phyloP scores from a whole-genome alignment of 2,113 vertebrate genomes.

The Chloebia gouldiae region DNA sequence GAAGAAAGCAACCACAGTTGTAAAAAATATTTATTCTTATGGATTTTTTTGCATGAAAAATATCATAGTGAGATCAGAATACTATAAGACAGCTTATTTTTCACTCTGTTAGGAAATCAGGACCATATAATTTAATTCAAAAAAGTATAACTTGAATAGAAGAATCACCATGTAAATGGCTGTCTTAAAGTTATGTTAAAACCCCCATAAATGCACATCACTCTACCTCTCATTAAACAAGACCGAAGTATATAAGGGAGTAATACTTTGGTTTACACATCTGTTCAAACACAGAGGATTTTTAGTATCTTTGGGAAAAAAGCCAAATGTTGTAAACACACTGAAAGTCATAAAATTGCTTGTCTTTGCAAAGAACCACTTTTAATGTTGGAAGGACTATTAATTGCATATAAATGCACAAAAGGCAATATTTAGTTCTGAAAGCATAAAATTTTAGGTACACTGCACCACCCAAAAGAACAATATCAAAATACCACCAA shows the following conservation, averaged over 20 bases:
- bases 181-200: not conserved
- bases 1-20: not conserved
- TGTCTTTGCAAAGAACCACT: conserved; percentile 48
- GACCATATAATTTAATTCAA: not conserved
- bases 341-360: conserved; percentile 28
- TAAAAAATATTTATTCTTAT: not conserved
- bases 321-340: conserved; percentile 43
- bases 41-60: not conserved
- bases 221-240: conserved; percentile 31
- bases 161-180: not conserved
- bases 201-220: not conserved
- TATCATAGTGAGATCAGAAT: not conserved
- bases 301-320: conserved; percentile 41
- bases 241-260: conserved; percentile 6
- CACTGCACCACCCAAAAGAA: not conserved
- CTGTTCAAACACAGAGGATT: conserved; percentile 63
- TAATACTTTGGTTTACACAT: conserved; percentile 51
- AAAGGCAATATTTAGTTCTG: not conserved
- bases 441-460: conserved; percentile 6
- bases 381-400: conserved; percentile 20
- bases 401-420: conserved; percentile 42
- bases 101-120: not conserved
- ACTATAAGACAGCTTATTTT: not conserved
- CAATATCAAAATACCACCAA: not conserved
- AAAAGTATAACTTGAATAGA: not conserved